A percentile compares a stretch with the other conserved stretches of the same genome.
These are phyloP conservation scores for Heliconius nattereri DNA, from an alignment of 1,140 invertebrate genomes.

Conservation along the genomic window DNA sequence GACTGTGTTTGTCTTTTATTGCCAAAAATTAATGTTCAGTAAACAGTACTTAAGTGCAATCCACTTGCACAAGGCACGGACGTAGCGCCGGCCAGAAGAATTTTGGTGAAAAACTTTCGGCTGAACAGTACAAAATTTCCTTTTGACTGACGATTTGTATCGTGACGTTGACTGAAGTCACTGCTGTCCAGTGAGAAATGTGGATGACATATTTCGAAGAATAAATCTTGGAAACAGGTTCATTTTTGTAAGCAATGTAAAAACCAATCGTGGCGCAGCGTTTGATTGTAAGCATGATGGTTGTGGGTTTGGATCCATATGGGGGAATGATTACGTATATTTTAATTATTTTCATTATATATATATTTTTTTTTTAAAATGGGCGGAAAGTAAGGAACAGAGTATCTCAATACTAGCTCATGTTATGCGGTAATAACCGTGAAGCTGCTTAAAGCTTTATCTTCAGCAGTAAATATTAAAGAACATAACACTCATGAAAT, in stretches of 20 bases:
- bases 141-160: conserved; percentile 3
- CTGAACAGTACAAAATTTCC: background rate
- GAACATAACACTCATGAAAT: background rate
- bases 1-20: conserved; percentile 75
- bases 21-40: conserved; percentile 80
- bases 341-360: too few relatives aligned
- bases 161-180: background rate
- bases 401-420: too few relatives aligned
- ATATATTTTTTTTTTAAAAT: too few relatives aligned
- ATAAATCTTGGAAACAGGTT: background rate
- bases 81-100: conserved; percentile 27
- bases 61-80: conserved; percentile 33
- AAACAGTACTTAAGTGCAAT: conserved; percentile 73
- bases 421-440: too few relatives aligned
- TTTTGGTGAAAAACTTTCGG: background rate
- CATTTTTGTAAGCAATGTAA: too few relatives aligned
- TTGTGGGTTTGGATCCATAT: too few relatives aligned
- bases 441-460: too few relatives aligned
- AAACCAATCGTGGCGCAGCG: too few relatives aligned
- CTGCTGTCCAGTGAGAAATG: background rate
- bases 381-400: too few relatives aligned
- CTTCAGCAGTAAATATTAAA: background rate
- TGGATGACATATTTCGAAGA: background rate
- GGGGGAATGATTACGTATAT: too few relatives aligned
- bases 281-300: too few relatives aligned